Percentiles rank a stretch among this genome's conserved stretches.
These are phyloP conservation scores for Hylyphantes graminicola DNA, from an alignment of 1,140 invertebrate species.

Conservation along the genomic window DNA sequence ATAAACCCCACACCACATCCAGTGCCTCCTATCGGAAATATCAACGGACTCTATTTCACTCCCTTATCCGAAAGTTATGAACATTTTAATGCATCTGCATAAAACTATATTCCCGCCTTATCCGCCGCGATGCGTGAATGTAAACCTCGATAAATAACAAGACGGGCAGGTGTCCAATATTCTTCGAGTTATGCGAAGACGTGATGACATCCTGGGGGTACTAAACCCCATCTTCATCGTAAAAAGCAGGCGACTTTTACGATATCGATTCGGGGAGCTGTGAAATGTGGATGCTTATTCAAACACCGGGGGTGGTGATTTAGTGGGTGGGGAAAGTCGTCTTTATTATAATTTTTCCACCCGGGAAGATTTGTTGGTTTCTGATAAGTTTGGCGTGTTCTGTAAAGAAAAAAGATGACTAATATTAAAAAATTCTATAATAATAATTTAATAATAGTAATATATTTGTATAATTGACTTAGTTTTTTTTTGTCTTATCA, in stretches of 20 bases:
- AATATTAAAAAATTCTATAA: too few relatives aligned
- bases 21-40: too few relatives aligned
- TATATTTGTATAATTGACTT: too few relatives aligned
- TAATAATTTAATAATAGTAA: too few relatives aligned
- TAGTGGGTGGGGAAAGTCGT: constrained; percentile 1
- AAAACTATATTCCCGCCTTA: constrained; percentile 28
- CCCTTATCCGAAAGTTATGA: constrained; percentile 18
- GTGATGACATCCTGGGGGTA: neutral
- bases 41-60: too few relatives aligned
- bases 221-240: neutral
- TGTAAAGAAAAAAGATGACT: too few relatives aligned
- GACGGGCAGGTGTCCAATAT: constrained; percentile 21
- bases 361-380: too few relatives aligned
- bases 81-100: constrained; percentile 34
- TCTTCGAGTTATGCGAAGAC: constrained; percentile 17
- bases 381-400: too few relatives aligned
- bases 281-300: constrained; percentile 28
- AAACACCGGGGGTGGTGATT: constrained; percentile 6
- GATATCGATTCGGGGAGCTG: constrained; percentile 35
- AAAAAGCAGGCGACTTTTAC: constrained; percentile 34
- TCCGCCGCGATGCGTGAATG: constrained; percentile 5
- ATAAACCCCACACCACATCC: too few relatives aligned
- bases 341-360: constrained; percentile 29
- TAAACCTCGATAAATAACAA: constrained; percentile 17
- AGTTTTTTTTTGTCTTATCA: too few relatives aligned